Evolutionary conservation across 2,888 invertebrate genomes (phyloP), one percentile per base, ranked within the genome.

Genomic region (Drosophila tanythrix): DNA sequence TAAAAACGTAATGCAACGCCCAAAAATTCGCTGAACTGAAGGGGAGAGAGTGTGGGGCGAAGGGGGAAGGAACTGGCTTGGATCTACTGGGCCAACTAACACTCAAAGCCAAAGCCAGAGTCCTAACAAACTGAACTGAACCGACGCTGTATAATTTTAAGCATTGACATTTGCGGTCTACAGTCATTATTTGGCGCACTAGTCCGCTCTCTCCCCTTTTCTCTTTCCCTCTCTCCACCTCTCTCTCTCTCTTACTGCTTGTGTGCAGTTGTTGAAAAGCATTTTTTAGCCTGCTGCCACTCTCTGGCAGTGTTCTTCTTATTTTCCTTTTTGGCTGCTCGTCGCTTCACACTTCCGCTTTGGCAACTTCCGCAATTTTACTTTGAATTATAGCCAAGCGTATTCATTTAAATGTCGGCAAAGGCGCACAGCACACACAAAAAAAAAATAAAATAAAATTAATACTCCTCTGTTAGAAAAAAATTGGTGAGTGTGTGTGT

Each of bases 301-400:
- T 73, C 60, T 76, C 64, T 77, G 66, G 65, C 65, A 70, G 83
- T 80, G 62, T 55, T 63, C 29, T 43, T 57, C 31, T 48, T 31
- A 29, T 65, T 31, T 43, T 50, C 33, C 38, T 40, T 66, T 76
- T 70, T 72, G 83, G 71, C 59, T 76, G 77, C 72, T 74, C 77
- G 77, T 79, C 83, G 84, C 87, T 88, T 86, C 87, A 88, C 87
- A 88, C 87, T 88, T 88, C 87, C 87, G 87, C 87, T 88, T 86
- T 88, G 88, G 87, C 83, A 84, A 88, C 87, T 88, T 88, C 87
- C 87, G 87, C 87, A 84, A 88, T 88, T 88, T 88, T 88, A 83
- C 88, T 88, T 88, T 88, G 88, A 88, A 88, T 88, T 88, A 88
- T 88, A 88, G 84, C 88, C 84, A 86, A 87, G 84, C 87, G 87